phyloP scores from a whole-genome alignment of 2,797 vertebrate genomes.

The Centropyge bicolor region DNA sequence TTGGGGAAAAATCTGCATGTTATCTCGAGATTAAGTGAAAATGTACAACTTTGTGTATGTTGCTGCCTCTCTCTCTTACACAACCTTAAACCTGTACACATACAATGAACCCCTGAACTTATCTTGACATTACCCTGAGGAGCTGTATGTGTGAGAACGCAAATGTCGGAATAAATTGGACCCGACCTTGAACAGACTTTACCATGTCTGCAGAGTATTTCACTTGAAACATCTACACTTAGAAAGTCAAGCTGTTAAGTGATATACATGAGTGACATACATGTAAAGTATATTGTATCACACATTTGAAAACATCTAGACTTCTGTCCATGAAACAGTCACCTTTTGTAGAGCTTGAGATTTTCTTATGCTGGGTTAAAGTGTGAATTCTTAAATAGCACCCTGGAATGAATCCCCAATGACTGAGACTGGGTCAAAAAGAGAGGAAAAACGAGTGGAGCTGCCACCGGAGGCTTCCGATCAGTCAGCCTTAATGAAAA shows the following conservation, averaged over 20 bases:
- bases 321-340: background rate
- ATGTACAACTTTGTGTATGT: too few species aligned
- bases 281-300: background rate
- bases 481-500: constrained; percentile 70
- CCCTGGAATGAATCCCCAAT: constrained; percentile 7
- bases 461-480: constrained; percentile 44
- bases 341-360: background rate
- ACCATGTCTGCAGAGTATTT: too few species aligned
- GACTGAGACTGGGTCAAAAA: constrained; percentile 32
- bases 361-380: background rate
- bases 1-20: too few species aligned
- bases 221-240: background rate
- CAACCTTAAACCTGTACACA: too few species aligned
- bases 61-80: too few species aligned
- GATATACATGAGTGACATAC: background rate
- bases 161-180: too few species aligned
- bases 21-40: too few species aligned
- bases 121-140: too few species aligned
- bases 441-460: constrained; percentile 22
- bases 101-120: too few species aligned
- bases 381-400: constrained; percentile 11
- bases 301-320: background rate
- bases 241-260: background rate
- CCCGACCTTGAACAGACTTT: too few species aligned
- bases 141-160: too few species aligned